These are phyloP conservation scores for Anguilla pacifica DNA, from an alignment of 2,797 vertebrate genomes.

Conservation along the genomic window DNA sequence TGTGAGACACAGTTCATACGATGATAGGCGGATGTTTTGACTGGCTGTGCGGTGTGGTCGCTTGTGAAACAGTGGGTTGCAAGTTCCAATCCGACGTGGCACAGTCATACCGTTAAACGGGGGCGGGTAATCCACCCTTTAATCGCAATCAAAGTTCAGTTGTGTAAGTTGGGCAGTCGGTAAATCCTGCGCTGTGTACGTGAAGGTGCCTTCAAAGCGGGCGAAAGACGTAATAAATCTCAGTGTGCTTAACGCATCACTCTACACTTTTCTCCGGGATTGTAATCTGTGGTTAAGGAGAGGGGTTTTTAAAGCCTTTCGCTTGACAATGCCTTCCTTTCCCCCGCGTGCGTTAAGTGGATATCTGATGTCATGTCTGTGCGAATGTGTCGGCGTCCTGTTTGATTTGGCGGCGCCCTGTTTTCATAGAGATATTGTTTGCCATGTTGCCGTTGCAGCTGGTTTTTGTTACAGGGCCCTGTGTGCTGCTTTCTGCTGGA, in stretches of 20 bases:
- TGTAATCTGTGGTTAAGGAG: neutral
- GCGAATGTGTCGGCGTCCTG: neutral
- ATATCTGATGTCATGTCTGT: neutral
- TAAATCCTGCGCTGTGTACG: neutral
- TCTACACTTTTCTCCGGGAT: neutral
- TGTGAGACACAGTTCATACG: conserved; percentile 15
- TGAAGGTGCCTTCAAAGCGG: neutral
- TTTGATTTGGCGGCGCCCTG: neutral
- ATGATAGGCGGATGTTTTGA: neutral
- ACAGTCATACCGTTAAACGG: neutral
- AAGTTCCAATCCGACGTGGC: neutral
- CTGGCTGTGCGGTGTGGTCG: neutral
- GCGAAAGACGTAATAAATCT: neutral
- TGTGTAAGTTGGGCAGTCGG: neutral
- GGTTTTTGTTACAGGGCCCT: neutral
- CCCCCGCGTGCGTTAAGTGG: neutral
- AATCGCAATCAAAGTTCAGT: too few relatives aligned
- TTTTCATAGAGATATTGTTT: neutral
- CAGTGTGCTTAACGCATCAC: neutral
- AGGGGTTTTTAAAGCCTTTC: neutral
- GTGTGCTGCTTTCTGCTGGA: neutral
- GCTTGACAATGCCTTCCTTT: neutral
- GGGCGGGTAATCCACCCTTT: neutral
- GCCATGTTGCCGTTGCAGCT: neutral
- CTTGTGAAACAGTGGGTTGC: neutral